Evolutionary conservation across 2,113 vertebrate species (phyloP).

Genomic region (Hydrochoerus hydrochaeris): DNA sequence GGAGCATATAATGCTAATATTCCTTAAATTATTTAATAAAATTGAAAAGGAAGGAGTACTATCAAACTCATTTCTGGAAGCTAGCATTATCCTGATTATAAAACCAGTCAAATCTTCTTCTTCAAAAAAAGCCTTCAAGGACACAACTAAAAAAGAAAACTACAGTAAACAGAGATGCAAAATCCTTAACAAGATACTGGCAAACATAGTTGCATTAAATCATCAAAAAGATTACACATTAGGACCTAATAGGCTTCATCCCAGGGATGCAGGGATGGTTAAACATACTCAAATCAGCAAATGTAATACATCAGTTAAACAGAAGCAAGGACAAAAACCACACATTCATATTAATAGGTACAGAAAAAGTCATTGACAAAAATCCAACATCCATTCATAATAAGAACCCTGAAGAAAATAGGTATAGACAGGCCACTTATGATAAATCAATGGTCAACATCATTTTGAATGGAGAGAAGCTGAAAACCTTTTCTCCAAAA

Average conservation of each 20-base stretch:
- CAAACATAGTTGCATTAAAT: background rate
- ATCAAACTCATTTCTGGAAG: background rate
- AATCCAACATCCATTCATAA: background rate
- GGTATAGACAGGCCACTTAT: background rate
- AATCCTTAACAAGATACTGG: background rate
- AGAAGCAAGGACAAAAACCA: background rate
- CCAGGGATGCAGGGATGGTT: background rate
- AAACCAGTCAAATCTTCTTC: too few species aligned
- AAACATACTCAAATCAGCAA: background rate
- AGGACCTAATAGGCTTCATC: background rate
- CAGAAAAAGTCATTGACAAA: background rate
- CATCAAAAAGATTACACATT: background rate
- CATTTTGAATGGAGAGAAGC: background rate
- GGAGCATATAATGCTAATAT: background rate
- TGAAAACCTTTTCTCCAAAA: background rate
- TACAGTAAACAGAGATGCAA: background rate
- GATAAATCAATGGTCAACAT: background rate
- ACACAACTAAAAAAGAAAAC: background rate
- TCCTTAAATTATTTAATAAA: background rate
- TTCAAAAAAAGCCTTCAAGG: too few species aligned
- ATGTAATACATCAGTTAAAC: background rate
- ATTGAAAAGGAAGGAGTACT: background rate
- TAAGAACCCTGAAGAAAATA: background rate
- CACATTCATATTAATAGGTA: background rate
- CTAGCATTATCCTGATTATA: background rate